Percentiles rank a stretch among this genome's conserved stretches.
Conservation (phyloP, 2,797 vertebrate genomes). For the Macroramphosus scolopax region DNA sequence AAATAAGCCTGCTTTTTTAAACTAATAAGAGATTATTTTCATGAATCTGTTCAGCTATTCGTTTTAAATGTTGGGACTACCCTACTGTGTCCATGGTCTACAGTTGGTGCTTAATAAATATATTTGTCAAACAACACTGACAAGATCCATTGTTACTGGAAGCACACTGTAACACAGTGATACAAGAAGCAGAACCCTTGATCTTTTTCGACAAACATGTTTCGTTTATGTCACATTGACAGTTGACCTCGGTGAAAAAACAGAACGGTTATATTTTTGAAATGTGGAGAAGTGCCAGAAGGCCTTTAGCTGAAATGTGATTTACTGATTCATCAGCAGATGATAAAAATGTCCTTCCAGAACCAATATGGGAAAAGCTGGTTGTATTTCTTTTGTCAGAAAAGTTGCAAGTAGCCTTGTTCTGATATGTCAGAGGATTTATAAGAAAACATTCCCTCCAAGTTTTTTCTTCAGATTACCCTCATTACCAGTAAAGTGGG, state of each 20-base stretch:
- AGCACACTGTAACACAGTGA: neutral
- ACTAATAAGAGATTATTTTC: neutral
- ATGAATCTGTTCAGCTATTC: neutral
- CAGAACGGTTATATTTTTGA: neutral
- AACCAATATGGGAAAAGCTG: neutral
- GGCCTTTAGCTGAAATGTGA: neutral
- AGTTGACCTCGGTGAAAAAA: neutral
- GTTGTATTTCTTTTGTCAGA: slow-evolving; percentile 4
- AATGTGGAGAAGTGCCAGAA: neutral
- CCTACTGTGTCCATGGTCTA: neutral
- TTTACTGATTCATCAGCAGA: neutral
- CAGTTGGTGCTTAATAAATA: neutral
- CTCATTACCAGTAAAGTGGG: slow-evolving; percentile 62
- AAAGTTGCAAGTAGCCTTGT: slow-evolving; percentile 21
- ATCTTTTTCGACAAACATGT: neutral
- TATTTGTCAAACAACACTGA: neutral
- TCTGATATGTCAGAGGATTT: slow-evolving; percentile 41
- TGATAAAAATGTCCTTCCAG: no score
- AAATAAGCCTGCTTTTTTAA: slow-evolving; percentile 18
- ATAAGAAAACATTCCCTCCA: slow-evolving; percentile 22
- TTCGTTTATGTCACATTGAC: neutral
- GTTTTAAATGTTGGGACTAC: no score
- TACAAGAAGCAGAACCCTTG: neutral
- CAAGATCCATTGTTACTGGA: neutral
- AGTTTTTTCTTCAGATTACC: slow-evolving; percentile 51